Evolutionary conservation across 2,797 vertebrate species (phyloP).

Genomic region (Scyliorhinus canicula): DNA sequence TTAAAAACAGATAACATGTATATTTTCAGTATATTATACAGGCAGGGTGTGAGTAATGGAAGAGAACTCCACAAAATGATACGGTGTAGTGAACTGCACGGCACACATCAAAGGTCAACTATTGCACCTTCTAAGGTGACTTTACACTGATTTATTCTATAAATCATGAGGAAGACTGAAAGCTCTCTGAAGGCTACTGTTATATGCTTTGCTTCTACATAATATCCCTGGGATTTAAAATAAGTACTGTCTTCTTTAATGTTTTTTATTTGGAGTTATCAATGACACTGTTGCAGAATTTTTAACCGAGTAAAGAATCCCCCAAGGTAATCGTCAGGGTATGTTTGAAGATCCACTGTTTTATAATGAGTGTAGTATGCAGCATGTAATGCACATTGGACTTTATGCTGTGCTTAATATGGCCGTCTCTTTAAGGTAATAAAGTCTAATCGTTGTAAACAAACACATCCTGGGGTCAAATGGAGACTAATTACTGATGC

Average conservation of each 20-base stretch:
- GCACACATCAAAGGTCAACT: not conserved
- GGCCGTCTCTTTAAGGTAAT: not conserved
- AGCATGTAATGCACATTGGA: not conserved
- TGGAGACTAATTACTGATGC: not conserved
- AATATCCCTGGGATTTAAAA: not conserved
- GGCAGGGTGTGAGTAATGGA: not conserved
- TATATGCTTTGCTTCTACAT: not conserved
- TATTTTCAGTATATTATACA: not conserved
- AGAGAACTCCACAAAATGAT: not conserved
- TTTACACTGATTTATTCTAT: not conserved
- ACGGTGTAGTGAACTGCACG: not conserved
- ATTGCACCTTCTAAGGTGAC: not conserved
- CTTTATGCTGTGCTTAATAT: not conserved
- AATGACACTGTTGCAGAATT: not conserved
- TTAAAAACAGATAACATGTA: not conserved
- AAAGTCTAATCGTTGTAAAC: not conserved
- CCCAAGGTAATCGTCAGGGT: not conserved
- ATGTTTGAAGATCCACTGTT: not conserved
- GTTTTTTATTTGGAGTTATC: not conserved
- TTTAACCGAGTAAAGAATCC: not conserved
- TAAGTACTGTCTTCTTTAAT: not conserved
- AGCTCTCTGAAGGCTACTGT: not conserved
- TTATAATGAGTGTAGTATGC: not conserved
- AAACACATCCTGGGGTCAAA: not conserved
- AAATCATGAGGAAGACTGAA: not conserved